These are phyloP conservation scores for Sebastes matsubarae DNA, from an alignment of 2,797 vertebrate species.

Conservation along the genomic window DNA sequence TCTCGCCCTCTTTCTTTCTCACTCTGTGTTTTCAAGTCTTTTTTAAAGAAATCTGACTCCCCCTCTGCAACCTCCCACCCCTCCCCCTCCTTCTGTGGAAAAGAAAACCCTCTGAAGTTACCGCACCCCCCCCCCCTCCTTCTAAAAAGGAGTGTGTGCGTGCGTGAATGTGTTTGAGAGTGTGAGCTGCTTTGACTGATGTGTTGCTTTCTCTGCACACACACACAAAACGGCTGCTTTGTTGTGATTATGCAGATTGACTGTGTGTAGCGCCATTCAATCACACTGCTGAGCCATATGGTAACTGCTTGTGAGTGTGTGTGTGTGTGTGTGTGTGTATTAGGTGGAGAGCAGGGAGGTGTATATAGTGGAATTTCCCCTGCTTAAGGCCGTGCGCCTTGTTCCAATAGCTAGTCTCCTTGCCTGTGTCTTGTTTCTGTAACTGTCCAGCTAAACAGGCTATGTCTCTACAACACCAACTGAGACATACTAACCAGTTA, in stretches of 20 bases:
- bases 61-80: slow-evolving; percentile 43
- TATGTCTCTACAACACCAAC: background rate
- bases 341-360: slow-evolving; percentile 21
- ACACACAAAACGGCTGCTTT: slow-evolving; percentile 53
- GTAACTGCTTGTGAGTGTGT: slow-evolving; percentile 19
- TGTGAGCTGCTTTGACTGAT: slow-evolving; percentile 79
- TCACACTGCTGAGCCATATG: slow-evolving; percentile 55
- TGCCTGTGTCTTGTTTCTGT: slow-evolving; percentile 34
- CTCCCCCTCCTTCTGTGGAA: slow-evolving; percentile 39
- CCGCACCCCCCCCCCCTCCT: slow-evolving; percentile 52
- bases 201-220: slow-evolving; percentile 68
- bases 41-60: slow-evolving; percentile 71
- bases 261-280: slow-evolving; percentile 47
- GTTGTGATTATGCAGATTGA: slow-evolving; percentile 84
- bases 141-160: slow-evolving; percentile 34
- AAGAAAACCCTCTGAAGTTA: slow-evolving; percentile 72
- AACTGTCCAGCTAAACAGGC: background rate
- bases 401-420: slow-evolving; percentile 18
- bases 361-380: slow-evolving; percentile 60
- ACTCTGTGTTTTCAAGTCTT: slow-evolving; percentile 54
- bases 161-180: slow-evolving; percentile 7
- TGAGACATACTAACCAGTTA: background rate
- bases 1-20: slow-evolving; percentile 17
- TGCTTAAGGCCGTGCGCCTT: slow-evolving; percentile 48
- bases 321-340: background rate